Evolutionary conservation across 1,140 invertebrate species (phyloP), one percentile per base, ranked within the genome.

Genomic region (Cherax destructor): DNA sequence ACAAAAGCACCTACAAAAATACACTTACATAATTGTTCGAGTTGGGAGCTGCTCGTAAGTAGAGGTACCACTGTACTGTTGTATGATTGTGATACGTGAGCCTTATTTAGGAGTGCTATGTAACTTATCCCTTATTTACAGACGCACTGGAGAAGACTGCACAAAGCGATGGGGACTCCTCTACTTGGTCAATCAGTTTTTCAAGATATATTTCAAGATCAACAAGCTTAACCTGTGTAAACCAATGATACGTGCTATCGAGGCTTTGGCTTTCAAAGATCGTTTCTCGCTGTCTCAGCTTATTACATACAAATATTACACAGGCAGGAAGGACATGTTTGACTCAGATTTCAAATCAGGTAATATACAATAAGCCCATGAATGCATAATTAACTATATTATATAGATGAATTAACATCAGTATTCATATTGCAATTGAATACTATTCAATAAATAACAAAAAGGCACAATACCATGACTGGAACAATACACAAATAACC

Each of bases 161-260:
- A 93, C 93, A 7, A 93, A 93, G 76, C 86, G 98, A 94, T 97
- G 98, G 95, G 99, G 98, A 91, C 99, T 99, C 98, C 95, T 99
- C 93, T 97, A 97, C 93, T 95, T 99, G 72, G 98, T 99, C 0
- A 99, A 99, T 95, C 99, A 99, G 94, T 95, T 99, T 16, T 97
- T 99, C 88, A 99, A 99, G 95, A 98, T 99, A 5, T 99, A 99
- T 94, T 99, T 99, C 94, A 96, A 97, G 92, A 99, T 99, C 65
- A 99, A 99, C 94, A 99, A 99, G 94, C 94, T 99, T 5, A 98
- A 99, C 95, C 95, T 99, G 56, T 99, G 99, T 94, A 99, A 98
- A 95, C 99, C 99, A 0, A 95, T 99, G 18, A 99, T 99, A 92
- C 96, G 99, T 93, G 98, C 99, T 4, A 99, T 99, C 93, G 88